A percentile compares a stretch with the other conserved stretches of the same genome.
phyloP scores from a whole-genome alignment of 2,113 vertebrate genomes.

The Coregonus clupeaformis region DNA sequence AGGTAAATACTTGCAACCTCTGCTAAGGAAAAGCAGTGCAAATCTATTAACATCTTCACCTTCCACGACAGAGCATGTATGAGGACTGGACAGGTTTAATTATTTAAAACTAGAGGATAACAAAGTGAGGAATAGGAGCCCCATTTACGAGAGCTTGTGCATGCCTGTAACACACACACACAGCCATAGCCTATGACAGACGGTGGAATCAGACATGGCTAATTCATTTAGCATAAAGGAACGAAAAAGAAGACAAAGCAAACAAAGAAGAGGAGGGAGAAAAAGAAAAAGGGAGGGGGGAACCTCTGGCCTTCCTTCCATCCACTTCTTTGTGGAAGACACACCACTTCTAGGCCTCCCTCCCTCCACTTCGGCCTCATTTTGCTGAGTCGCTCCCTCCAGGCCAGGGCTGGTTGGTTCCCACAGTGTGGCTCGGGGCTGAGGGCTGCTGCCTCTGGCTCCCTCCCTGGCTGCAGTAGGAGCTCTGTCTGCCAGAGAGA shows the following conservation, averaged over 20 bases:
- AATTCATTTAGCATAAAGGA: conserved; percentile 72
- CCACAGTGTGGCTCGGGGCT: conserved; percentile 58
- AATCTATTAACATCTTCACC: conserved; percentile 16
- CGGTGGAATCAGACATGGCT: conserved; percentile 62
- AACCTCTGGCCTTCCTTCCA: conserved; percentile 45
- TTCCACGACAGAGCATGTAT: conserved; percentile 27
- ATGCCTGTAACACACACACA: conserved; percentile 15
- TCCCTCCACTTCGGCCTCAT: conserved; percentile 56
- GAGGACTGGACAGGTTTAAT: neutral
- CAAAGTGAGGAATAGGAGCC: conserved; percentile 35
- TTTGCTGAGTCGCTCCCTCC: conserved; percentile 33
- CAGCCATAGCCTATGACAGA: conserved; percentile 56
- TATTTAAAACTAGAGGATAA: conserved; percentile 33
- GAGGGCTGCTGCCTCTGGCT: conserved; percentile 31
- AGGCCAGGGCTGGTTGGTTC: conserved; percentile 54
- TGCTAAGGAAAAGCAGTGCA: conserved; percentile 1
- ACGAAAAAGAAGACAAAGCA: conserved; percentile 73
- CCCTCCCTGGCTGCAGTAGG: conserved; percentile 32
- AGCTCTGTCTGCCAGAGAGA: conserved; percentile 47
- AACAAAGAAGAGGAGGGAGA: conserved; percentile 70
- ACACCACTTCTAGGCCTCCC: conserved; percentile 62
- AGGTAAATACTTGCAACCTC: neutral
- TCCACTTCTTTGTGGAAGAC: conserved; percentile 29
- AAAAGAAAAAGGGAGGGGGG: conserved; percentile 47
- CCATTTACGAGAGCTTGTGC: conserved; percentile 28